Conservation (phyloP, 2,888 invertebrate species). For the Eupelmus urozonus region DNA sequence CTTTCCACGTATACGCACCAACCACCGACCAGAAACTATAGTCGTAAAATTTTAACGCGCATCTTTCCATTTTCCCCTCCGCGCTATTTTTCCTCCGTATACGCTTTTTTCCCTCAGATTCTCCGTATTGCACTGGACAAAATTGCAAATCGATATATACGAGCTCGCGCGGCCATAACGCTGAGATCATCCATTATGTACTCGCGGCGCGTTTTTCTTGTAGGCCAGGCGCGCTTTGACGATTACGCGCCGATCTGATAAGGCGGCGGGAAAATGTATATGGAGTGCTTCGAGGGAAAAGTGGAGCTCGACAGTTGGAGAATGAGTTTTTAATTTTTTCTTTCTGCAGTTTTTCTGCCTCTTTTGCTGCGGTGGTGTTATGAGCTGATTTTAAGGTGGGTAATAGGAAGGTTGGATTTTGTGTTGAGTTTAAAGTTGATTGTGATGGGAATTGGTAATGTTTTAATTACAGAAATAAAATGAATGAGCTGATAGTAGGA, state of each 20-base stretch:
- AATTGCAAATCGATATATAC: constrained; percentile 45
- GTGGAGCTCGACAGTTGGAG: background rate
- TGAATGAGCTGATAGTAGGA: too few species aligned
- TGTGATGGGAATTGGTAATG: too few species aligned
- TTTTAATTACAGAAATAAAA: too few species aligned
- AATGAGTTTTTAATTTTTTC: background rate
- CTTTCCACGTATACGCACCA: background rate
- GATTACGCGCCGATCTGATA: constrained; percentile 51
- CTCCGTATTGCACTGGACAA: too few species aligned
- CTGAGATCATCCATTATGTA: constrained; percentile 23
- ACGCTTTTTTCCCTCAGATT: too few species aligned
- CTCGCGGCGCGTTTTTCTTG: constrained; percentile 17
- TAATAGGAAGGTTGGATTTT: too few species aligned
- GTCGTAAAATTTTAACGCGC: constrained; percentile 31
- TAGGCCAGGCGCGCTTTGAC: background rate
- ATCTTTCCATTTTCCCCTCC: too few species aligned
- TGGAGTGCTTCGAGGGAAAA: background rate
- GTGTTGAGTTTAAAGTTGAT: too few species aligned
- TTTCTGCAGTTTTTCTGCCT: background rate
- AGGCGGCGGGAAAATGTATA: background rate
- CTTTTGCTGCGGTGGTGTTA: background rate
- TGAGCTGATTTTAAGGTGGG: too few species aligned
- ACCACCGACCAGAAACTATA: background rate
- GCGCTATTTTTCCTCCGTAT: constrained; percentile 18
- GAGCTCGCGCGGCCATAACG: background rate